Evolutionary conservation across 1,140 invertebrate genomes (phyloP), one percentile per base, ranked within the genome.

Genomic region (Akabosia matsudoensis): DNA sequence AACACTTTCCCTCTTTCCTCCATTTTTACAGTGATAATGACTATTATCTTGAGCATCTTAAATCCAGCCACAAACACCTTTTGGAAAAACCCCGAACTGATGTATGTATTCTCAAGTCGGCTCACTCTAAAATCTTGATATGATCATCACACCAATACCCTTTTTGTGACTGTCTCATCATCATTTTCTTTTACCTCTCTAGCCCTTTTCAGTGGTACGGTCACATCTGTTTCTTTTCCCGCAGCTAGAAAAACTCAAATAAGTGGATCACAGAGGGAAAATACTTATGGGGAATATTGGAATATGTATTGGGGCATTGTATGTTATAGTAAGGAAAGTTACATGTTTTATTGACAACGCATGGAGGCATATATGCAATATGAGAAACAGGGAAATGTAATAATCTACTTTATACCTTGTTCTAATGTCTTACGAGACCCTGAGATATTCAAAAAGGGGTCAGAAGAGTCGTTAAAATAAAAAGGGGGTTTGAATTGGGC

Each of bases 351-450:
- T n/a, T n/a, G n/a, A n/a, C n/a, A n/a, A n/a, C n/a, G n/a, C n/a
- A n/a, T n/a, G 7, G 7, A 45, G 37, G 18, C 13, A 22, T 28
- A 4, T 31, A 30, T 67, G 28, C 24, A 28, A 30, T 4, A 3
- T 7, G 61, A 67, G 31, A 31, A 22, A 67, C 26, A 67, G 30
- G 30, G 3, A 28, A 30, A 67, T 67, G 61, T 30, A 67, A 67
- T 67, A 67, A 67, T 67, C 61, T 67, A 24, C 61, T 67, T 67
- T 67, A 30, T 67, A 30, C 28, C 61, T 30, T 31, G n/a, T 67
- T 22, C 30, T 67, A 67, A 67, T 67, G 61, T 67, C 61, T 67
- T 67, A 30, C 10, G 61, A 67, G 61, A 67, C 61, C 61, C 61
- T 67, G 61, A 67, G 61, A 67, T 45, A 45, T 45, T 45, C 18